Conservation (phyloP, 2,797 vertebrate genomes). For the Paratrypauchen microcephalus region DNA sequence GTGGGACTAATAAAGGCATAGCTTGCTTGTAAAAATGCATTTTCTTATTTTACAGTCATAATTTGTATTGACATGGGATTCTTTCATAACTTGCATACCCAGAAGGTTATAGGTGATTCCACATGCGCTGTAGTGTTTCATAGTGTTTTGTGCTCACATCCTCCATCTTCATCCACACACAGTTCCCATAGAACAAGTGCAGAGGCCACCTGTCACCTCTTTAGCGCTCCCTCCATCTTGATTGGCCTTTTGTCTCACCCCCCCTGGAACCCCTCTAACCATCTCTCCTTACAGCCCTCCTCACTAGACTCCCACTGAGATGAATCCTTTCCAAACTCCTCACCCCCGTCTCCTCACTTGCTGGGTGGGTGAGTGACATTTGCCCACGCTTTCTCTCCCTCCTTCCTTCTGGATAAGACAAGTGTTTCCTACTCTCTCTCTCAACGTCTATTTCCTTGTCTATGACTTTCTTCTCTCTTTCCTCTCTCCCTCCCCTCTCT, state of each 20-base stretch:
- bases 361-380: conserved; percentile 45
- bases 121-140: too few relatives aligned
- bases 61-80: too few relatives aligned
- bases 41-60: too few relatives aligned
- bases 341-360: neutral
- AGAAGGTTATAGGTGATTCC: too few relatives aligned
- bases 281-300: conserved; percentile 29
- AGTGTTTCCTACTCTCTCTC: neutral
- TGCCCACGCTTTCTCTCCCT: conserved; percentile 30
- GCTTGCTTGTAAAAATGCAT: too few relatives aligned
- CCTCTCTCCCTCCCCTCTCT: neutral
- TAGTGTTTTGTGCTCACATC: neutral
- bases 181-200: neutral
- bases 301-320: conserved; percentile 17
- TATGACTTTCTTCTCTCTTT: too few relatives aligned
- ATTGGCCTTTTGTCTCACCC: conserved; percentile 29
- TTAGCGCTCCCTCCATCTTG: conserved; percentile 28
- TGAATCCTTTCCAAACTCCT: conserved; percentile 33
- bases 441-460: too few relatives aligned
- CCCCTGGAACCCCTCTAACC: conserved; percentile 16
- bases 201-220: conserved; percentile 18
- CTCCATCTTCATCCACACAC: neutral
- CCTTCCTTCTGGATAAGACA: neutral
- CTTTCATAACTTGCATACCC: too few relatives aligned
- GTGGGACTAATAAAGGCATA: too few relatives aligned